Evolutionary conservation across 2,888 invertebrate species (phyloP).

Genomic region (Agriopis aurantiaria): DNA sequence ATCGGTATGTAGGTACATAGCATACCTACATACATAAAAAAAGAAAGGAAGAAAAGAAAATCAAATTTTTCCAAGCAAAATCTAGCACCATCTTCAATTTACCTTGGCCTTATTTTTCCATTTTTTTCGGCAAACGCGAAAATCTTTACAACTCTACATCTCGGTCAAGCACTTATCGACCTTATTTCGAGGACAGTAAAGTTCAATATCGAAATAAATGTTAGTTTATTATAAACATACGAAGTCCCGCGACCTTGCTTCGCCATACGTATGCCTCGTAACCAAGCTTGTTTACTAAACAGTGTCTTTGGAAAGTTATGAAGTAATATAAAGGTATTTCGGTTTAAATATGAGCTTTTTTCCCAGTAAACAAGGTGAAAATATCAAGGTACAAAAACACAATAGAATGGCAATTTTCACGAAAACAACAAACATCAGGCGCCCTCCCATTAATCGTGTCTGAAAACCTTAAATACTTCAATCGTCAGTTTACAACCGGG

Average conservation of each 20-base stretch:
- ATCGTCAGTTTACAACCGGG: too few species aligned
- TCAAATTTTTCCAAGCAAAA: constrained; percentile 13
- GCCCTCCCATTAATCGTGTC: background rate
- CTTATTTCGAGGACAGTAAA: constrained; percentile 16
- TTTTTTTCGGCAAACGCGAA: constrained; percentile 31
- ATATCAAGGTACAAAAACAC: background rate
- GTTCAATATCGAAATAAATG: constrained; percentile 16
- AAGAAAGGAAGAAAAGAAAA: too few species aligned
- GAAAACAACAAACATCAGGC: background rate
- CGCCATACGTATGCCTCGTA: constrained; percentile 49
- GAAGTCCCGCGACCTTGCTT: constrained; percentile 47
- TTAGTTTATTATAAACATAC: constrained; percentile 37
- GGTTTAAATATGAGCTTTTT: constrained; percentile 24
- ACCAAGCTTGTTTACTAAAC: constrained; percentile 53
- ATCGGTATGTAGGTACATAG: too few species aligned
- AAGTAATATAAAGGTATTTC: constrained; percentile 33
- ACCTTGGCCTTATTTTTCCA: constrained; percentile 33
- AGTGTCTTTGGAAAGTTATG: constrained; percentile 45
- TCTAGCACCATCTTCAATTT: constrained; percentile 22
- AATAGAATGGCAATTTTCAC: background rate
- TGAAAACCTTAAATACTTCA: background rate
- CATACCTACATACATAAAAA: too few species aligned
- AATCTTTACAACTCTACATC: constrained; percentile 8
- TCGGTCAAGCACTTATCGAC: constrained; percentile 22
- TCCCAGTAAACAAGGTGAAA: constrained; percentile 14